phyloP scores from a whole-genome alignment of 1,140 invertebrate genomes.

The Uloborus diversus region DNA sequence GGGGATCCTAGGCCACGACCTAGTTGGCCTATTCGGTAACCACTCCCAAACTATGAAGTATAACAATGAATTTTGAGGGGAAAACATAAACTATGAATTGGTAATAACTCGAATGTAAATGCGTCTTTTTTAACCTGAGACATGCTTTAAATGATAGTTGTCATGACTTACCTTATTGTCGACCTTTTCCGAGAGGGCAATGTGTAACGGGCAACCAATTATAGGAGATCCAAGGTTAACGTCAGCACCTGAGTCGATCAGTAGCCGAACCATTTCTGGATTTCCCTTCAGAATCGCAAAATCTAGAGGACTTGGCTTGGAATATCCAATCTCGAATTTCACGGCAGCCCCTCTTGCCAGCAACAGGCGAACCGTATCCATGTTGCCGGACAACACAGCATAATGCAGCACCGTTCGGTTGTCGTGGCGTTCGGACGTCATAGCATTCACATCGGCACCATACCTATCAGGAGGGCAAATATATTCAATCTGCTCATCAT shows the following conservation, averaged over 20 bases:
- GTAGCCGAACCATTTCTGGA: conserved; percentile 72
- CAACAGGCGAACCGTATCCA: conserved; percentile 80
- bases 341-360: conserved; percentile 81
- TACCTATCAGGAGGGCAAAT: too few species aligned
- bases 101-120: too few species aligned
- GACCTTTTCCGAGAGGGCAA: conserved; percentile 81
- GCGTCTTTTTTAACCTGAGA: too few species aligned
- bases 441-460: conserved; percentile 83
- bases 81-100: too few species aligned
- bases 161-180: conserved; percentile 56
- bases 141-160: too few species aligned
- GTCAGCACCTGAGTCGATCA: conserved; percentile 74
- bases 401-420: conserved; percentile 86
- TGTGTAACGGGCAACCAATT: conserved; percentile 84
- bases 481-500: too few species aligned
- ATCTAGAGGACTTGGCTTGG: conserved; percentile 84
- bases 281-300: conserved; percentile 83
- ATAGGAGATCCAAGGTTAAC: conserved; percentile 84
- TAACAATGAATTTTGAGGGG: too few species aligned
- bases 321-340: conserved; percentile 73
- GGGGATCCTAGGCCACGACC: too few species aligned
- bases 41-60: too few species aligned
- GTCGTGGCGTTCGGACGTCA: conserved; percentile 78
- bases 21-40: too few species aligned
- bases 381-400: conserved; percentile 83